A percentile compares a stretch with the other conserved stretches of the same genome.
phyloP scores from a whole-genome alignment of 2,888 invertebrate species.

The Itoplectis maculator region DNA sequence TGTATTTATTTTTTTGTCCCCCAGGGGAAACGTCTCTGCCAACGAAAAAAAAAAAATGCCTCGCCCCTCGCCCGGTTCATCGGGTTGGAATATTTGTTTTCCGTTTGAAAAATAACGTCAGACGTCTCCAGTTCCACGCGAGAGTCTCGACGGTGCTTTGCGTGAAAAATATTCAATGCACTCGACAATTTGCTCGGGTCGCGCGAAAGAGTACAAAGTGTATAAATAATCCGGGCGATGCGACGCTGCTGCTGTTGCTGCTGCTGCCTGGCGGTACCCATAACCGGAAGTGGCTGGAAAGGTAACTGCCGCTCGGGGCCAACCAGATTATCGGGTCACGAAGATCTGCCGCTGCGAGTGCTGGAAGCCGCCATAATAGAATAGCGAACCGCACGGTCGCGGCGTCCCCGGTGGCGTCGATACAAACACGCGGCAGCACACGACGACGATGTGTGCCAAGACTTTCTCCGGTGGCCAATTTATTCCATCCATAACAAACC shows the following conservation, averaged over 20 bases:
- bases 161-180: background rate
- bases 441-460: slow-evolving; percentile 27
- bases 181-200: slow-evolving; percentile 18
- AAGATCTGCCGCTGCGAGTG: slow-evolving; percentile 65
- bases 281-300: slow-evolving; percentile 76
- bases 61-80: slow-evolving; percentile 15
- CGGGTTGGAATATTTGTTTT: slow-evolving; percentile 51
- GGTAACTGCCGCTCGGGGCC: slow-evolving; percentile 73
- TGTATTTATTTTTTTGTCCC: slow-evolving; percentile 48
- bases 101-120: slow-evolving; percentile 49
- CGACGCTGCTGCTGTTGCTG: no score
- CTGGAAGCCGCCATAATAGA: slow-evolving; percentile 40
- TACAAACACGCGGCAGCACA: slow-evolving; percentile 19
- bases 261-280: no score
- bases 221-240: slow-evolving; percentile 45
- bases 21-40: slow-evolving; percentile 9
- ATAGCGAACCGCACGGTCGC: background rate
- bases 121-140: slow-evolving; percentile 15
- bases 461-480: slow-evolving; percentile 26
- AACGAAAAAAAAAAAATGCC: slow-evolving; percentile 21
- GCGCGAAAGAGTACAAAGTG: slow-evolving; percentile 56
- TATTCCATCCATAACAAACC: slow-evolving; percentile 23
- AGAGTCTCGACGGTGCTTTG: slow-evolving; percentile 1
- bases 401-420: background rate
- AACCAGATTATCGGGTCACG: slow-evolving; percentile 67